Base-by-base conservation (phyloP, 2,888 invertebrate genomes). In the Chymomyza caudatula region DNA sequence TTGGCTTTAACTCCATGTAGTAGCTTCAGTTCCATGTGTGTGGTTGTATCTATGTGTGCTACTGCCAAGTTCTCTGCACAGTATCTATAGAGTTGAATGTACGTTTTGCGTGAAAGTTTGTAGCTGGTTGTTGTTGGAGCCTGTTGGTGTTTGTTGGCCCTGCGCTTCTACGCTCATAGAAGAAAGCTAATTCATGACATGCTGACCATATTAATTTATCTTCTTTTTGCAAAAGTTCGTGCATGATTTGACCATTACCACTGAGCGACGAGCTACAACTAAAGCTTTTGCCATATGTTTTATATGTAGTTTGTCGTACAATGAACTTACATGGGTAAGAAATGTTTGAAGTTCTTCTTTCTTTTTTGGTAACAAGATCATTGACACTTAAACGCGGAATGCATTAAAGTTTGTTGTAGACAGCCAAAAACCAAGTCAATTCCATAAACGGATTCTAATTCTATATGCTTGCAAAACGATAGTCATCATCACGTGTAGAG, bases 161-260 rank as follows among this genome's bases (percentile, higher is more conserved):
- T 51, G 51, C 51, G 70, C 67, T 63, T 73, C 61, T 63, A 64
- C 64, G 61, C 63, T 63, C 64, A 64, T 53, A 59, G 60, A 74
- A 71, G 74, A 74, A 84, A 84, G 77, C 86, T 67, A 84, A 84
- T 77, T 86, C 86, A 86, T 84, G 83, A 84, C 85, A 86, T 76
- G 86, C 83, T 84, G 83, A 86, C 86, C 83, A 84, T 86, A 84
- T 86, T 82, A 88, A 87, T 86, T 81, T 85, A 83, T 81, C 77
- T 88, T 85, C 81, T 74, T 77, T 86, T 77, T 79, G 80, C 81
- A 87, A 74, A 80, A 80, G 75, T 83, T 82, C 76, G 73, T 80
- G 79, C 77, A 78, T 86, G 83, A 80, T 84, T 86, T 81, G 84
- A 72, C 74, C 84, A 83, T 78, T 79, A 77, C 85, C 77, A 71